These are phyloP conservation scores for Heterodera filipjevi DNA, from an alignment of 2,888 invertebrate species.

Conservation along the genomic window DNA sequence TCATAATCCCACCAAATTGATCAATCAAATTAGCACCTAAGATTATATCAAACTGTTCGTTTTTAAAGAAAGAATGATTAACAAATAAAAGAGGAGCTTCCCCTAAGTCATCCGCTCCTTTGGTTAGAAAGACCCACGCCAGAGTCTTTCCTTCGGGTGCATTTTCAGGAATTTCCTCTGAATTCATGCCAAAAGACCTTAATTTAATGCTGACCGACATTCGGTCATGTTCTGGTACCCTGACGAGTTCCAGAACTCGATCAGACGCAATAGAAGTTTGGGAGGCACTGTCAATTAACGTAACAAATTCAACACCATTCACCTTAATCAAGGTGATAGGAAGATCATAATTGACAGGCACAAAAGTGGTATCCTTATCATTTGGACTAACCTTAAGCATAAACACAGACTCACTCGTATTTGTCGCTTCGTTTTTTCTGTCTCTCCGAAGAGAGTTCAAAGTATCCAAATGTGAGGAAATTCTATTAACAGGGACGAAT, in stretches of 20 bases:
- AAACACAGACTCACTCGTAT: too few relatives aligned
- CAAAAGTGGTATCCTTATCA: too few relatives aligned
- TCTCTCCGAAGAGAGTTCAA: too few relatives aligned
- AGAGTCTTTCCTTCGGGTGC: neutral
- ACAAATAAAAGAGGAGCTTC: neutral
- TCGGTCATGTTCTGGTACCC: neutral
- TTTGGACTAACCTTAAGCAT: neutral
- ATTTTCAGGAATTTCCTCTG: neutral
- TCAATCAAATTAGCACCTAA: neutral
- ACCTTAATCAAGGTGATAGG: neutral
- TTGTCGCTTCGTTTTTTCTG: too few relatives aligned
- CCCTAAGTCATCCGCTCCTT: neutral
- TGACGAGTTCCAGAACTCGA: neutral
- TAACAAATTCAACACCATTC: neutral
- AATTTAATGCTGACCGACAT: neutral
- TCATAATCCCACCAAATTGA: neutral
- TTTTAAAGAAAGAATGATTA: neutral
- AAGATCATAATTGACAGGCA: too few relatives aligned
- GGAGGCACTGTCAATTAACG: neutral
- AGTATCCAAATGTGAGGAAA: too few relatives aligned
- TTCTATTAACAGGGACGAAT: too few relatives aligned
- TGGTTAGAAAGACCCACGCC: neutral
- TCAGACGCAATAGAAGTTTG: neutral
- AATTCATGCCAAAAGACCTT: neutral
- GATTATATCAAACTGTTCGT: neutral